Base-by-base conservation (phyloP, 2,113 vertebrate genomes). In the Prinia subflava region DNA sequence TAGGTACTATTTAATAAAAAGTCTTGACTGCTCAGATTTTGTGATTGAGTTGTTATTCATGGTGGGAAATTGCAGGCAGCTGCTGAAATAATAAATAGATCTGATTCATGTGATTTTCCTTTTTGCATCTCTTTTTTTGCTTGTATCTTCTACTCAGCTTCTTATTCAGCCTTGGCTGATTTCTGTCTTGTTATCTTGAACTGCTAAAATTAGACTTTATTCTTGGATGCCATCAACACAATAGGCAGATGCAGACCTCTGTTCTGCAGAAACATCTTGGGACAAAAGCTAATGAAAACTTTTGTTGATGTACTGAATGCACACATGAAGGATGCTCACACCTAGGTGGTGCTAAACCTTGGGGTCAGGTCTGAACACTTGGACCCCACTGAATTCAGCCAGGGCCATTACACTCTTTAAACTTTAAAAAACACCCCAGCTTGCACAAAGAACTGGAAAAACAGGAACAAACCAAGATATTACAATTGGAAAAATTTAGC, bases 1-100 rank as follows among this genome's bases (percentile, higher is more conserved):
- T 52, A 87, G 49, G 60, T 95, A 24, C 17, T 28, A 56, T 89
- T 89, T 87, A 75, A 68, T 60, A 74, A 59, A 76, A 84, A 52
- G 12, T 55, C 42, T 67, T 50, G 35, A 39, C 28, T 49, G 7
- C 71, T 64, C 47, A 50, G 22, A 62, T 94, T 92, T 84, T 75
- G 39, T 21, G 6, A 47, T 62, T 87, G 77, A 63, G 39, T 89
- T 81, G 64, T 78, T 87, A 85, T 91, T 89, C 60, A 91, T 79
- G 13, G 24, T 46, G 18, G 57, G 35, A 95, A 94, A 95, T 95
- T 96, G 37, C 84, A 92, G 75, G 73, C 93, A 97, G 91, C 94
- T 96, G 84, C 82, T 94, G 81, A 94, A 87, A 91, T 94, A 95
- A 88, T 82, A 90, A 87, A 92, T 50, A 84, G 67, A 79, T 91